Percentiles rank a stretch among this genome's conserved stretches.
These are phyloP conservation scores for Conops quadrifasciatus DNA, from an alignment of 2,888 invertebrate species.

Conservation along the genomic window DNA sequence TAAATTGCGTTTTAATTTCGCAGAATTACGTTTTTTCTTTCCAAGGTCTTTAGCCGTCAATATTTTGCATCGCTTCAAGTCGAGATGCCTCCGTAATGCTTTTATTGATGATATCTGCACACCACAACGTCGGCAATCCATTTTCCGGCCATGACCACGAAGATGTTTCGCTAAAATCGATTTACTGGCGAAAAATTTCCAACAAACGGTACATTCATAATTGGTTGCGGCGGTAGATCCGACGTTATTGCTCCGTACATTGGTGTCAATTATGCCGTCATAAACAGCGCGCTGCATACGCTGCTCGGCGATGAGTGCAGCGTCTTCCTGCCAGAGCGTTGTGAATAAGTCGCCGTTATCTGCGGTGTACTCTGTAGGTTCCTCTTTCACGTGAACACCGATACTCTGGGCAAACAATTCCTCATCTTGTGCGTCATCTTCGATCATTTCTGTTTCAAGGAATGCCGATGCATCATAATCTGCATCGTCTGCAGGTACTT, in stretches of 20 bases:
- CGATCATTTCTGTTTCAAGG: slow-evolving; percentile 22
- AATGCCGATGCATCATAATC: slow-evolving; percentile 28
- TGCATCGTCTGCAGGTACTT: not conserved
- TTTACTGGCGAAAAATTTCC: not conserved
- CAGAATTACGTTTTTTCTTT: not conserved
- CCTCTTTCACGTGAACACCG: slow-evolving; percentile 13
- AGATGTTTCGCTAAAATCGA: slow-evolving; percentile 3
- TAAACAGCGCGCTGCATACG: not conserved
- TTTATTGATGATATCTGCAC: slow-evolving; percentile 22
- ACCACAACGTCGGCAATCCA: slow-evolving; percentile 30
- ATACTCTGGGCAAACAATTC: not conserved
- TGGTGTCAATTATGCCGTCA: not conserved
- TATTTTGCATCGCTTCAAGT: slow-evolving; percentile 26
- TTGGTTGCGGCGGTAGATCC: not conserved
- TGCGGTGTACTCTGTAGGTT: slow-evolving; percentile 5
- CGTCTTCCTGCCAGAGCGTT: slow-evolving; percentile 24
- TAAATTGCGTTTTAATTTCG: not conserved
- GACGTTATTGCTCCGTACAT: not conserved
- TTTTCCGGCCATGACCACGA: slow-evolving; percentile 21
- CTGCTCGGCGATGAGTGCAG: slow-evolving; percentile 12
- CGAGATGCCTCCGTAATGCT: slow-evolving; percentile 19
- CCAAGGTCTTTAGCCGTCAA: not conserved
- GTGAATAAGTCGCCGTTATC: slow-evolving; percentile 8
- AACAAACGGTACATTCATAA: slow-evolving; percentile 22
- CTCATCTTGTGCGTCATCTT: slow-evolving; percentile 13